Evolutionary conservation across 2,888 invertebrate genomes (phyloP).

Genomic region (Athripsodes cinereus): DNA sequence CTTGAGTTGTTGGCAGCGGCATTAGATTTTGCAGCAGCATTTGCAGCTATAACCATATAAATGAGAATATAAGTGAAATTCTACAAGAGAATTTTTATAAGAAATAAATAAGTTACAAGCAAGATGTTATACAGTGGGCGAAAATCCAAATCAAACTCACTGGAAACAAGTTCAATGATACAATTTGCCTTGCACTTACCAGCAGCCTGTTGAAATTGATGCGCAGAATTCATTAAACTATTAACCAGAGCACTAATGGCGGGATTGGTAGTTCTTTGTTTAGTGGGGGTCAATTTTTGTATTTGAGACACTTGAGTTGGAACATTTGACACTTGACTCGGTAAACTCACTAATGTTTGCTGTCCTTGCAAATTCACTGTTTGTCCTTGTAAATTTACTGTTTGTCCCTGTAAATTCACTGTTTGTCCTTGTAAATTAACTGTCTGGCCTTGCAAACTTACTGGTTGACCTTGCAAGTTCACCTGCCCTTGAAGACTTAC

Average conservation of each 20-base stretch:
- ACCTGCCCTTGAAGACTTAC: constrained; percentile 12
- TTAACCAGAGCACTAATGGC: constrained; percentile 74
- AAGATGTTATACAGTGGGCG: too few species aligned
- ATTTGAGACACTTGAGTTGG: constrained; percentile 27
- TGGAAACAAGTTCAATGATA: too few species aligned
- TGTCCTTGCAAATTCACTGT: constrained; percentile 22
- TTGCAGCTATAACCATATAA: constrained; percentile 34
- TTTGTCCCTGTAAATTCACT: constrained; percentile 18
- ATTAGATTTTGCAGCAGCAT: constrained; percentile 44
- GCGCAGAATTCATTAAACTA: constrained; percentile 75
- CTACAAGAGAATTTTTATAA: too few species aligned
- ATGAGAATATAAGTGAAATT: neutral
- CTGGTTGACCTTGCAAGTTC: constrained; percentile 15
- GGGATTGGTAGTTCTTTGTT: constrained; percentile 50
- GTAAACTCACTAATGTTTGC: constrained; percentile 40
- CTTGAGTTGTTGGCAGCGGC: constrained; percentile 39
- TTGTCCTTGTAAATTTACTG: constrained; percentile 17
- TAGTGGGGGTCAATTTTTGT: constrained; percentile 47
- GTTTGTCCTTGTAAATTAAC: constrained; percentile 16
- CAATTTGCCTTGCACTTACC: constrained; percentile 34
- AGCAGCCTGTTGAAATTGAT: constrained; percentile 66
- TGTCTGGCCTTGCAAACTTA: constrained; percentile 17
- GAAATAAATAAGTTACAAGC: too few species aligned
- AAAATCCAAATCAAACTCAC: too few species aligned
- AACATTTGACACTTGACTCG: constrained; percentile 31